A percentile compares a stretch with the other conserved stretches of the same genome.
Conservation (phyloP, 2,888 invertebrate species). For the Drosophila meridiana region DNA sequence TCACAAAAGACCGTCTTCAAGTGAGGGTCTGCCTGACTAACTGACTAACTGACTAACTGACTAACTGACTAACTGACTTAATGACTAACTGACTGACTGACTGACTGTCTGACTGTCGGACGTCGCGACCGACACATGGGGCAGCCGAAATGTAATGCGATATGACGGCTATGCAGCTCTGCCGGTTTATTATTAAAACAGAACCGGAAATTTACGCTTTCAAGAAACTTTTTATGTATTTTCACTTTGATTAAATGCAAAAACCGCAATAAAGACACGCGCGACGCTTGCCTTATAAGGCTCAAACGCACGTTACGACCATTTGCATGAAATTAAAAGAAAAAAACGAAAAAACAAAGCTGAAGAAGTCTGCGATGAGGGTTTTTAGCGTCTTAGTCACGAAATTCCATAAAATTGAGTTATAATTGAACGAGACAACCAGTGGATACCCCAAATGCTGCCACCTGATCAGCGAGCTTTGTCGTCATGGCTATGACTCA, state of each 20-base stretch:
- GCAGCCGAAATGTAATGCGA: conserved; percentile 53
- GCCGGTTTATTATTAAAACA: conserved; percentile 59
- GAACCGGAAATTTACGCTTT: conserved; percentile 74
- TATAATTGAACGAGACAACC: conserved; percentile 44
- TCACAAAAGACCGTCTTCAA: conserved; percentile 36
- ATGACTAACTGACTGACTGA: neutral
- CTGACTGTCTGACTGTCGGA: neutral
- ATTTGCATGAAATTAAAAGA: conserved; percentile 71
- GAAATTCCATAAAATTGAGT: conserved; percentile 56
- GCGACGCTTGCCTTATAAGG: conserved; percentile 62
- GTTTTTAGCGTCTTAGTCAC: conserved; percentile 68
- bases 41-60: neutral
- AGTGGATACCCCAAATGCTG: conserved; percentile 24
- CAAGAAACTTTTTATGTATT: conserved; percentile 60
- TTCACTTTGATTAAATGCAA: conserved; percentile 77
- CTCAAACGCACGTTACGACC: conserved; percentile 47
- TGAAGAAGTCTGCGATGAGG: conserved; percentile 38
- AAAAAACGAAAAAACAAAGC: conserved; percentile 6
- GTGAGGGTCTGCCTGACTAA: neutral
- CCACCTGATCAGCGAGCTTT: conserved; percentile 20
- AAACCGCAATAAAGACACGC: conserved; percentile 70
- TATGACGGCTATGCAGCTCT: conserved; percentile 45
- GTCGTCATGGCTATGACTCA: conserved; percentile 58
- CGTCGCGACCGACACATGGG: neutral
- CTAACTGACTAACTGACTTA: neutral